Conservation (phyloP, 2,797 vertebrate genomes). For the Huso huso region DNA sequence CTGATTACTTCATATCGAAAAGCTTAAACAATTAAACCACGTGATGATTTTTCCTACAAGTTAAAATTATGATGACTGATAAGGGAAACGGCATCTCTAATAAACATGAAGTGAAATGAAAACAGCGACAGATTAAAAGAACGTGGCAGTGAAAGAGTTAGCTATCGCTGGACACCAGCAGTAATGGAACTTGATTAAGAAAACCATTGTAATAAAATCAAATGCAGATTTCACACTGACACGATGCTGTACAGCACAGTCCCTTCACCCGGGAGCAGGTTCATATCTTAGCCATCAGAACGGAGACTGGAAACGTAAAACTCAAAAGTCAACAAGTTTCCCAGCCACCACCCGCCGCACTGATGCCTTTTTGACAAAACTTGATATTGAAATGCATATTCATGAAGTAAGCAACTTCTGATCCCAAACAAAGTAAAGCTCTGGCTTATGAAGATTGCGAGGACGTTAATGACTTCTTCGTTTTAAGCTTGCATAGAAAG, state of each 20-base stretch:
- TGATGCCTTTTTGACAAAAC: constrained; percentile 59
- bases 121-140: no score
- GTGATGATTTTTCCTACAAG: no score
- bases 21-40: no score
- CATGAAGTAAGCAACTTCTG: constrained; percentile 77
- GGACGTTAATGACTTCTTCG: constrained; percentile 75
- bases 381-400: constrained; percentile 74
- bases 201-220: not conserved
- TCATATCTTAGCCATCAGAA: constrained; percentile 32
- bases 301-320: constrained; percentile 40
- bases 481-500: constrained; percentile 77
- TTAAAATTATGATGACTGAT: no score
- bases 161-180: no score
- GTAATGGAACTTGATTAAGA: not conserved
- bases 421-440: constrained; percentile 77
- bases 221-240: not conserved
- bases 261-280: constrained; percentile 31
- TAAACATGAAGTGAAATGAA: no score
- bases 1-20: no score
- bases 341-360: constrained; percentile 32
- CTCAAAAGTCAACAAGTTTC: constrained; percentile 62
- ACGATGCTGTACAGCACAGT: not conserved
- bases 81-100: no score
- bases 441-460: constrained; percentile 76
- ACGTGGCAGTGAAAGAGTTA: no score